A percentile compares a stretch with the other conserved stretches of the same genome.
These are phyloP conservation scores for Marcusenius ussheri DNA, from an alignment of 2,113 vertebrate genomes.

Conservation along the genomic window DNA sequence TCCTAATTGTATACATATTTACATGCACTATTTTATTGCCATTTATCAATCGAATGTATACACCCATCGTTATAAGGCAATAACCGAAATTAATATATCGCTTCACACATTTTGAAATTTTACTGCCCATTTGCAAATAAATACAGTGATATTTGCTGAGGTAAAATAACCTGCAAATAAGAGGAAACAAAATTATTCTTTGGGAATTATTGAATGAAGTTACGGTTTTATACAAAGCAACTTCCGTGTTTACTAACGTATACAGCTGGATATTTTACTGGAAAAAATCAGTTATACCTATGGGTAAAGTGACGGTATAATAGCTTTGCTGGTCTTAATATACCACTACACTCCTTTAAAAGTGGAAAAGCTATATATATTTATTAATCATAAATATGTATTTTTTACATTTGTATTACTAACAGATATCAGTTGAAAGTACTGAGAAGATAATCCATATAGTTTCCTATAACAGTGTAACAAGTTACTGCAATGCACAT, in stretches of 20 bases:
- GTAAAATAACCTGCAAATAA: slow-evolving; percentile 4
- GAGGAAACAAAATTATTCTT: not conserved
- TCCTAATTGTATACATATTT: not conserved
- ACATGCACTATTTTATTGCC: not conserved
- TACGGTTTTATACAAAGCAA: not conserved
- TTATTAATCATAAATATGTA: not conserved
- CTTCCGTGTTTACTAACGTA: not conserved
- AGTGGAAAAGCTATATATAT: not conserved
- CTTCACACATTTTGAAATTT: not conserved
- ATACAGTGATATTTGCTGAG: not conserved
- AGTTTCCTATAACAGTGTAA: slow-evolving; percentile 37
- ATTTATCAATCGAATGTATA: not conserved
- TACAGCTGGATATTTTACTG: not conserved
- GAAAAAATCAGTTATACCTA: not conserved
- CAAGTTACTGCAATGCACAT: slow-evolving; percentile 20
- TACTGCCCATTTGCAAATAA: not conserved
- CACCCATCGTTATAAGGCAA: not conserved
- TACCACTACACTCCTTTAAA: not conserved
- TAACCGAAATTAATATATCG: not conserved
- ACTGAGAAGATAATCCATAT: slow-evolving; percentile 43
- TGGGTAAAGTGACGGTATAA: not conserved
- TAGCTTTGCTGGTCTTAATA: not conserved
- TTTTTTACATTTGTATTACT: slow-evolving; percentile 29
- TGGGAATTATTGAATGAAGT: not conserved
- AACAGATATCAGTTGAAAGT: slow-evolving; percentile 57